Conservation (phyloP, 1,140 invertebrate genomes). For the Apis laboriosa region DNA sequence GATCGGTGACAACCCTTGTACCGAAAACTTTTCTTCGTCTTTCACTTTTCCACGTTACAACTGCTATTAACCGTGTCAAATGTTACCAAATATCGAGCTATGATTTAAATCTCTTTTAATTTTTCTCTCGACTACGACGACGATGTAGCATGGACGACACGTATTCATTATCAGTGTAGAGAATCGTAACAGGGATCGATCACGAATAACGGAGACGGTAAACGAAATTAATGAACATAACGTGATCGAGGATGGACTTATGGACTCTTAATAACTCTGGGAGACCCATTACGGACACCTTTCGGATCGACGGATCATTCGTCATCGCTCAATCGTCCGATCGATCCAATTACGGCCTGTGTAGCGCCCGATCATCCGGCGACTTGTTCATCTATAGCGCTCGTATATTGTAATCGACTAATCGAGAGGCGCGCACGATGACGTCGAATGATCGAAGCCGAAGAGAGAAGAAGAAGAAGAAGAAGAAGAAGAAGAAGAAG, state of each 20-base stretch:
- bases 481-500: no score
- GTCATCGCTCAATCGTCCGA: constrained; percentile 67
- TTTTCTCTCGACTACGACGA: neutral
- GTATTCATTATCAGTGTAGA: no score
- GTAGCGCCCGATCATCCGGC: constrained; percentile 54
- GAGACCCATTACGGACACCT: constrained; percentile 63
- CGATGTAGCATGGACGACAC: neutral
- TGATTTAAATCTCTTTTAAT: no score
- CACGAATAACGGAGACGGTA: constrained; percentile 52
- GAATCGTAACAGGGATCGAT: constrained; percentile 9
- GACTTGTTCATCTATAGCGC: constrained; percentile 50
- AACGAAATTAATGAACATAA: constrained; percentile 60
- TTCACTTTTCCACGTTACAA: no score
- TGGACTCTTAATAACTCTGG: constrained; percentile 60
- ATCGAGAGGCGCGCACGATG: constrained; percentile 52
- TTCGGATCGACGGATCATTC: constrained; percentile 61
- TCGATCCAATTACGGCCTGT: constrained; percentile 67
- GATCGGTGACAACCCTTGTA: no score
- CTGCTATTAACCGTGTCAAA: no score
- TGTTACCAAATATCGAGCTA: no score
- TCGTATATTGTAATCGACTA: constrained; percentile 62
- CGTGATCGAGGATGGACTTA: constrained; percentile 43
- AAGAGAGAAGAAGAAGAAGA: neutral
- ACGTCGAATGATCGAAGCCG: constrained; percentile 15
- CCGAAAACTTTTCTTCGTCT: no score